Evolutionary conservation across 2,113 vertebrate genomes (phyloP).

Genomic region (Crotalus horridus): DNA sequence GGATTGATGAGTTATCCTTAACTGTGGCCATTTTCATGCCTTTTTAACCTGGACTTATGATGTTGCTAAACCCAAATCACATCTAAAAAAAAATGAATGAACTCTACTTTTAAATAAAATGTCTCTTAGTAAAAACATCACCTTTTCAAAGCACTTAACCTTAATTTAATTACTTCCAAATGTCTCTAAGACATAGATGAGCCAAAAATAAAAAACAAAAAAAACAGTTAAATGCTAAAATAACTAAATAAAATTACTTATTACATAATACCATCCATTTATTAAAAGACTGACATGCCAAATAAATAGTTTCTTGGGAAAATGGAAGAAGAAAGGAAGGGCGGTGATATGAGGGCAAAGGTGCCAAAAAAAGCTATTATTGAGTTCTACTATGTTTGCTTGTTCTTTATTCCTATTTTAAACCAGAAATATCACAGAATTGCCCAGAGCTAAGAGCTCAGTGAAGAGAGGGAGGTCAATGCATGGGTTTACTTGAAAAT

Average conservation of each 20-base stretch:
- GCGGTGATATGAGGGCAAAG: neutral
- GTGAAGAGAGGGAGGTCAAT: neutral
- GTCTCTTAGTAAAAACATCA: neutral
- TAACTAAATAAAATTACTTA: conserved; percentile 5
- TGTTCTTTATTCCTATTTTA: neutral
- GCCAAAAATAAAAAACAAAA: neutral
- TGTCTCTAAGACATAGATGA: neutral
- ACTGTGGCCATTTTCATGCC: neutral
- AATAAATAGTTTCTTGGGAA: neutral
- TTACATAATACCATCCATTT: neutral
- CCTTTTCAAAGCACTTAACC: neutral
- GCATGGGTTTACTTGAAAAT: neutral
- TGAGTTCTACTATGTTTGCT: neutral
- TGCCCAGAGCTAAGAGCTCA: neutral
- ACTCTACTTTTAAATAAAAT: neutral
- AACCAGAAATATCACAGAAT: neutral
- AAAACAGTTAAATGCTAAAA: neutral
- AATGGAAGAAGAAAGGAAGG: neutral
- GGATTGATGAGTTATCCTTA: neutral
- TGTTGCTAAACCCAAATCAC: neutral
- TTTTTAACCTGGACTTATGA: neutral
- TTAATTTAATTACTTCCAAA: conserved; percentile 1
- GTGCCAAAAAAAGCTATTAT: neutral
- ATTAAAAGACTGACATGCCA: neutral
- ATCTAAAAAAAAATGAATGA: neutral